These are phyloP conservation scores for Oreochromis niloticus DNA, from an alignment of 2,113 vertebrate genomes.

Conservation along the genomic window DNA sequence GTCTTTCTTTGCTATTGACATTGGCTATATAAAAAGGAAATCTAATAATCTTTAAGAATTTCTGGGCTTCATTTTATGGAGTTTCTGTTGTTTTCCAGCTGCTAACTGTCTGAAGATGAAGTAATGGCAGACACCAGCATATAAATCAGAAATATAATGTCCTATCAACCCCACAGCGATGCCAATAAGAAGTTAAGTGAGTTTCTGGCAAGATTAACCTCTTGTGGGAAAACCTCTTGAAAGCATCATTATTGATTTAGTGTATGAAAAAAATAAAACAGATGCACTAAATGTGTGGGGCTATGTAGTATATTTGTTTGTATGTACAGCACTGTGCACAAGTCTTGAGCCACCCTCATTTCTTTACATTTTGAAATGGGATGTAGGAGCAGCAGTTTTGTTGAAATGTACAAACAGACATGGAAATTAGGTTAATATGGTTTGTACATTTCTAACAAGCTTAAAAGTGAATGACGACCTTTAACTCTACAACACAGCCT, in stretches of 20 bases:
- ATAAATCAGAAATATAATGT: background rate
- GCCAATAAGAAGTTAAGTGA: background rate
- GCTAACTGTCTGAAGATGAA: background rate
- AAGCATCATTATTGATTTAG: background rate
- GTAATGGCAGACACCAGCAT: background rate
- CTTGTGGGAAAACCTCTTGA: background rate
- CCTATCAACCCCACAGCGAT: background rate
- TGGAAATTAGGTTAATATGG: background rate
- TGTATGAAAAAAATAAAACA: background rate
- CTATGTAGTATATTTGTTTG: background rate
- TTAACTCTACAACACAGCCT: background rate
- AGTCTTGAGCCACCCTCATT: background rate
- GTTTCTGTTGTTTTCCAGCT: background rate
- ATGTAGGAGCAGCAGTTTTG: background rate
- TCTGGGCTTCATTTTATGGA: background rate
- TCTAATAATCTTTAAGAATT: background rate
- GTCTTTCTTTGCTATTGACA: accelerated
- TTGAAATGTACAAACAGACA: background rate
- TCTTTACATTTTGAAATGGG: background rate
- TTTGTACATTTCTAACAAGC: background rate
- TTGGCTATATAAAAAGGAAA: background rate
- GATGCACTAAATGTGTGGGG: background rate
- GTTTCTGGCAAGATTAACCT: background rate
- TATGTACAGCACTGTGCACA: background rate
- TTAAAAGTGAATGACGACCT: background rate